Conservation (phyloP, 2,888 invertebrate species). For the Oasisia sp. region DNA sequence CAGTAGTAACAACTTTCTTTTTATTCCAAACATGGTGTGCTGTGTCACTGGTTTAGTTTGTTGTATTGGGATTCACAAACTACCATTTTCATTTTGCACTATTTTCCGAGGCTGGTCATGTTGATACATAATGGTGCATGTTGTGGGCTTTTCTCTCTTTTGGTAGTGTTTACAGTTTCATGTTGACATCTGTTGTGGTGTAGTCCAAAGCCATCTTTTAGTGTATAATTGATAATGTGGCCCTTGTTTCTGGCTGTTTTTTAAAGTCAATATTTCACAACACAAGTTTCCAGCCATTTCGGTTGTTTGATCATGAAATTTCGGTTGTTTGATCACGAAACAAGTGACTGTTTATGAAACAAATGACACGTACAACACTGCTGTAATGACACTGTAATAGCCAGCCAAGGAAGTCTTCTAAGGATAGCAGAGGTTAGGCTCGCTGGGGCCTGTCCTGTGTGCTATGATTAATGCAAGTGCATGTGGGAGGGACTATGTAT, state of each 20-base stretch:
- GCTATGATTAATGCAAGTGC: not conserved
- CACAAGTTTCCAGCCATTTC: too few species aligned
- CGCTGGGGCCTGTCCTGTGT: not conserved
- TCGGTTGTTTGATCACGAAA: too few species aligned
- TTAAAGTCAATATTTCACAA: too few species aligned
- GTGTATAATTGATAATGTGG: not conserved
- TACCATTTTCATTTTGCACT: not conserved
- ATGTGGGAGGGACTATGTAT: not conserved
- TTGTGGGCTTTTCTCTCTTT: not conserved
- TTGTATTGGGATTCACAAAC: too few species aligned
- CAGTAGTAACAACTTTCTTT: too few species aligned
- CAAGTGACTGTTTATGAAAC: too few species aligned
- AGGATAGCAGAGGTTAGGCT: not conserved
- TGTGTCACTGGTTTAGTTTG: too few species aligned
- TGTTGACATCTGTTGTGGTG: not conserved
- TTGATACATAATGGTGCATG: not conserved
- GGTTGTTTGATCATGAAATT: too few species aligned
- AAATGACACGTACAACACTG: not conserved
- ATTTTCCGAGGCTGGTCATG: not conserved
- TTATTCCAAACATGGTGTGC: too few species aligned
- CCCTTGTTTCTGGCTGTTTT: too few species aligned
- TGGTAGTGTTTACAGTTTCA: not conserved
- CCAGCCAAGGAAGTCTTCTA: not conserved
- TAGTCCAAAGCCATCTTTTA: not conserved
- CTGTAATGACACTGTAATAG: not conserved